Percentiles rank a stretch among this genome's conserved stretches.
These are phyloP conservation scores for Drosophila diplacantha DNA, from an alignment of 2,888 invertebrate genomes.

Conservation along the genomic window DNA sequence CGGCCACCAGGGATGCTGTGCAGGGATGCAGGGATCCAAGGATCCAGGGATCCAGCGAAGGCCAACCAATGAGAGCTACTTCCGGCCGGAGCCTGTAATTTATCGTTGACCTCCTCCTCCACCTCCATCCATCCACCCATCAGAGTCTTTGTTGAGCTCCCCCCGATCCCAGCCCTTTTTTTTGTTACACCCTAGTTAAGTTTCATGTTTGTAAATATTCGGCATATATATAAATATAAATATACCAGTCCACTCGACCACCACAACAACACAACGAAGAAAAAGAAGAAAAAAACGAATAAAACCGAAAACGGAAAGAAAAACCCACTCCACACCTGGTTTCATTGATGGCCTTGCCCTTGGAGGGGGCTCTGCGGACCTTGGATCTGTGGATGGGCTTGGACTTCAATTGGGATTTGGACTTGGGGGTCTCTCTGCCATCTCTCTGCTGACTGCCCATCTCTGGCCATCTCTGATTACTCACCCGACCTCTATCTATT, in stretches of 20 bases:
- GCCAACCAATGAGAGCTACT: slow-evolving; percentile 18
- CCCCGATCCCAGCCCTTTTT: slow-evolving; percentile 15
- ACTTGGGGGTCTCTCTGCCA: background rate
- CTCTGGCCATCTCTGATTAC: slow-evolving; percentile 16
- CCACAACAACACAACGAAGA: slow-evolving; percentile 10
- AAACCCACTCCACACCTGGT: slow-evolving; percentile 21
- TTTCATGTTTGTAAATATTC: slow-evolving; percentile 70
- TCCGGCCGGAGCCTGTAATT: slow-evolving; percentile 21
- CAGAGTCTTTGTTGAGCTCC: slow-evolving; percentile 10
- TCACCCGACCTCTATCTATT: slow-evolving; percentile 9
- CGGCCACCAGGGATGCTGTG: background rate
- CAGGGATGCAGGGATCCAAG: background rate
- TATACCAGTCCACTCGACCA: slow-evolving; percentile 8
- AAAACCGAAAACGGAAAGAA: slow-evolving; percentile 35
- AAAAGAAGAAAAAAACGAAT: slow-evolving; percentile 26
- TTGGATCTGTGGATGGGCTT: background rate
- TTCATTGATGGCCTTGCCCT: slow-evolving; percentile 17
- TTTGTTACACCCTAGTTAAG: slow-evolving; percentile 55
- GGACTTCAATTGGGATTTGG: background rate
- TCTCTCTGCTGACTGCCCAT: slow-evolving; percentile 10
- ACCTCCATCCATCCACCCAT: background rate
- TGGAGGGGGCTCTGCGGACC: background rate
- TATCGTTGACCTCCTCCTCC: slow-evolving; percentile 22
- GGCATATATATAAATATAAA: slow-evolving; percentile 44
- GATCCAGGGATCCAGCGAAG: background rate